A percentile compares a stretch with the other conserved stretches of the same genome.
These are phyloP conservation scores for Leptinotarsa haldemani DNA, from an alignment of 2,888 invertebrate genomes.

Conservation along the genomic window DNA sequence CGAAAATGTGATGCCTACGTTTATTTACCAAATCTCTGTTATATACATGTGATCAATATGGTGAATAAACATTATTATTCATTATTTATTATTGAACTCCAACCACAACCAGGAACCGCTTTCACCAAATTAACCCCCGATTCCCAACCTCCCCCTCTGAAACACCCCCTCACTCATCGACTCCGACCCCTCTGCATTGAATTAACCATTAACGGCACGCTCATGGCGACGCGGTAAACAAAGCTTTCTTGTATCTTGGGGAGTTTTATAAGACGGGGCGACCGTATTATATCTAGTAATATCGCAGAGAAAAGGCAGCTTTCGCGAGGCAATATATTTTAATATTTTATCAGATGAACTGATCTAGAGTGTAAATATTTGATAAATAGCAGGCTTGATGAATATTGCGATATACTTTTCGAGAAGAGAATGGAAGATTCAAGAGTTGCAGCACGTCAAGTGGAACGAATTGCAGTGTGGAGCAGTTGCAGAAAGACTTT, in stretches of 20 bases:
- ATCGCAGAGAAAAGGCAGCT: slow-evolving; percentile 8
- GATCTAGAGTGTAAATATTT: slow-evolving; percentile 19
- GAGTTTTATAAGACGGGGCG: slow-evolving; percentile 6
- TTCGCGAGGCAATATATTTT: slow-evolving; percentile 9
- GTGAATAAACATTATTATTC: too few species aligned
- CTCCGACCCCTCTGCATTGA: background rate
- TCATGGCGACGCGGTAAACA: background rate
- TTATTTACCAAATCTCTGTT: too few species aligned
- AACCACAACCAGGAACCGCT: too few species aligned
- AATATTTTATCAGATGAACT: slow-evolving; percentile 19
- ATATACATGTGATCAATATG: too few species aligned
- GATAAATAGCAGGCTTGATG: slow-evolving; percentile 6
- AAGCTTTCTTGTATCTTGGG: slow-evolving; percentile 7
- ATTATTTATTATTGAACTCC: too few species aligned
- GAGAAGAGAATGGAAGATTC: background rate
- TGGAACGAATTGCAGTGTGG: background rate
- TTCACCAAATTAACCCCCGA: too few species aligned
- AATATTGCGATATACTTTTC: slow-evolving; percentile 6
- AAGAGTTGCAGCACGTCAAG: background rate
- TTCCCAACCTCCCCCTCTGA: too few species aligned
- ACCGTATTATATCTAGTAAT: slow-evolving; percentile 15
- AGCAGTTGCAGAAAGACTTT: background rate
- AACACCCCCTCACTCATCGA: background rate
- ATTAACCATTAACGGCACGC: background rate
- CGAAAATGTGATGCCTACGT: too few species aligned